Percentiles rank a stretch among this genome's conserved stretches.
These are phyloP conservation scores for Mus musculus DNA, from an alignment of 2,113 vertebrate species.

Conservation along the genomic window GRCm39 chr1:155235501-155236000, in stretches of 20 bases:
- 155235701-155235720: neutral
- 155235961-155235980: no score
- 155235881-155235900: no score
- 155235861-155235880: no score
- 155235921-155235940: no score
- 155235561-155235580: neutral
- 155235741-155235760: conserved; percentile 31
- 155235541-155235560: neutral
- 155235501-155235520: neutral
- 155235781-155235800: neutral
- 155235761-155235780: conserved; percentile 47
- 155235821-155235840: no score
- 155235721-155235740: conserved; percentile 33
- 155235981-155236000: no score
- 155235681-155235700: conserved; percentile 27
- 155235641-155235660: neutral
- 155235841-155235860: no score
- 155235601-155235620: neutral
- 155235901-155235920: no score
- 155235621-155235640: neutral
- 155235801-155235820: neutral
- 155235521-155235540: conserved; percentile 16
- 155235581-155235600: neutral
- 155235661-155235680: conserved; percentile 85
- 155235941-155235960: no score